Conservation (phyloP, 2,888 invertebrate genomes). For the Epirrita christyi region DNA sequence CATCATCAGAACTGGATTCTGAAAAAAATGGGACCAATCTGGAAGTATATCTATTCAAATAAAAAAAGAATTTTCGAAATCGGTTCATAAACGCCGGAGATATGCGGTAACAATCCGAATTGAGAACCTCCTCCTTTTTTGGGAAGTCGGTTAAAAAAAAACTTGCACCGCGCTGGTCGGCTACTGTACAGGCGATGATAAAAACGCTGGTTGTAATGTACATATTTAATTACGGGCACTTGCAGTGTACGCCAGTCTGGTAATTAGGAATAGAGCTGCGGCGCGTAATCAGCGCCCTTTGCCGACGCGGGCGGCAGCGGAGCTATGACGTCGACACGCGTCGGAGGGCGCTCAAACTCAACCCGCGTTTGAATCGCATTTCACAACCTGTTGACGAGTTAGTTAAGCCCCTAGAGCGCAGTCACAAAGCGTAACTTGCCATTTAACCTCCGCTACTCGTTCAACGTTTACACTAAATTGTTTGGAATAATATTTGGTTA, state of each 20-base stretch:
- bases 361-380: slow-evolving; percentile 73
- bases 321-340: slow-evolving; percentile 57
- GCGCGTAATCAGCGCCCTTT: slow-evolving; percentile 79
- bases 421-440: slow-evolving; percentile 60
- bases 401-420: slow-evolving; percentile 68
- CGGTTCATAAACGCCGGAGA: too few relatives aligned
- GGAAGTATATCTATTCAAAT: too few relatives aligned
- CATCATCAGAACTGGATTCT: too few relatives aligned
- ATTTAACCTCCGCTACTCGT: slow-evolving; percentile 30
- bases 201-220: slow-evolving; percentile 60
- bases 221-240: slow-evolving; percentile 76
- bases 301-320: slow-evolving; percentile 38
- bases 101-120: too few relatives aligned
- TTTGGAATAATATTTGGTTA: slow-evolving; percentile 40
- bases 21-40: too few relatives aligned
- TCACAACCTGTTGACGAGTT: slow-evolving; percentile 81
- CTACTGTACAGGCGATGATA: slow-evolving; percentile 25
- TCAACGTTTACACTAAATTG: slow-evolving; percentile 31
- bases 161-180: slow-evolving; percentile 21
- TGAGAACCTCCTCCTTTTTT: too few relatives aligned
- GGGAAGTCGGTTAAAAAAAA: too few relatives aligned
- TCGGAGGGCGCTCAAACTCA: slow-evolving; percentile 65
- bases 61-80: too few relatives aligned
- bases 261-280: slow-evolving; percentile 76
- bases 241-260: slow-evolving; percentile 75